Percentiles rank a stretch among this genome's conserved stretches.
Evolutionary conservation across 2,888 invertebrate species (phyloP).

Genomic region (Plebejus anna): DNA sequence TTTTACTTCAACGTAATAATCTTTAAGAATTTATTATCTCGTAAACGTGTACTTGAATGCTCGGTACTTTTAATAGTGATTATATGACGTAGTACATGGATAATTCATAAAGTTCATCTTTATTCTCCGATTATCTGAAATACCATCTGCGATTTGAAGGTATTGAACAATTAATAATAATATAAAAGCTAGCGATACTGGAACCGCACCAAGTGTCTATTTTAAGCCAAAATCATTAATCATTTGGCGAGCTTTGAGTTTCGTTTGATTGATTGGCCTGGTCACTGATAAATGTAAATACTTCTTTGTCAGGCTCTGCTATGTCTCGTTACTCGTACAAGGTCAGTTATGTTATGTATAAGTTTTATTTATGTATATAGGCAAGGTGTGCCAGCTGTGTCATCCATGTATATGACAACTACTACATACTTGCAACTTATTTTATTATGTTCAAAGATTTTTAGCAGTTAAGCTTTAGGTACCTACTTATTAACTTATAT

Average conservation of each 20-base stretch:
- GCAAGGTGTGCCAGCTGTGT: background rate
- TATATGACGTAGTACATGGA: background rate
- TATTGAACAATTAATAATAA: background rate
- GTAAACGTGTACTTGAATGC: conserved; percentile 2
- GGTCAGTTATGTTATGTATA: conserved; percentile 3
- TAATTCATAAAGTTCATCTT: conserved; percentile 13
- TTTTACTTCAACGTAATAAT: conserved; percentile 10
- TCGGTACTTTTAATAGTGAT: background rate
- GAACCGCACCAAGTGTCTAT: background rate
- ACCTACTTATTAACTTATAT: background rate
- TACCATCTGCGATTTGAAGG: background rate
- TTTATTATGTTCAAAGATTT: background rate
- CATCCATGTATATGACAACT: background rate
- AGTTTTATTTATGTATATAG: background rate
- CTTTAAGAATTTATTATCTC: background rate
- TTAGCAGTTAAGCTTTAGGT: background rate
- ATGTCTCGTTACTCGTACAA: background rate
- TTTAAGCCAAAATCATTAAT: background rate
- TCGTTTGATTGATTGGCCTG: background rate
- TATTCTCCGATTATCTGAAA: background rate
- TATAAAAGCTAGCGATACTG: background rate
- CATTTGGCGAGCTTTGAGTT: background rate
- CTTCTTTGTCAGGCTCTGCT: background rate
- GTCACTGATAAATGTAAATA: conserved; percentile 8
- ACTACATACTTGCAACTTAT: background rate